These are phyloP conservation scores for Poeciliopsis presidionis DNA, from an alignment of 2,797 vertebrate species.

Conservation along the genomic window DNA sequence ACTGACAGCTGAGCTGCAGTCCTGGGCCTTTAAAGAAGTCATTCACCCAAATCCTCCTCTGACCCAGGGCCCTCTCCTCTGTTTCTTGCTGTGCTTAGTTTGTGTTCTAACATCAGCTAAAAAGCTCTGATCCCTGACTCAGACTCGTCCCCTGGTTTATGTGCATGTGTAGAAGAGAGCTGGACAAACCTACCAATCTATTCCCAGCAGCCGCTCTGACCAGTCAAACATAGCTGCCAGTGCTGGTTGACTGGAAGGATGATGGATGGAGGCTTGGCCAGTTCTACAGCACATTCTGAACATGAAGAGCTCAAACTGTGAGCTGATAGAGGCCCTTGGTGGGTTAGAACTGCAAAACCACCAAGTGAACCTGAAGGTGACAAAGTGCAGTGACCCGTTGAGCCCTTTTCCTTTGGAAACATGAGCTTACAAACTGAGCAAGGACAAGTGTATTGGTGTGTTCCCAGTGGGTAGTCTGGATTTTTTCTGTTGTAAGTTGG, in stretches of 20 bases:
- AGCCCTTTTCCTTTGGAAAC: conserved; percentile 1
- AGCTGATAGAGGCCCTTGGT: conserved; percentile 25
- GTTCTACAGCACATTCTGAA: conserved; percentile 60
- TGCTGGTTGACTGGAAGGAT: conserved; percentile 71
- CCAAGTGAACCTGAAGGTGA: conserved; percentile 20
- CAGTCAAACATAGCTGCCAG: conserved; percentile 67
- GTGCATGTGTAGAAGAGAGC: conserved; percentile 26
- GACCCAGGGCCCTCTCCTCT: conserved; percentile 48
- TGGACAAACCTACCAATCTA: conserved; percentile 70
- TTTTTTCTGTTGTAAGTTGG: conserved; percentile 18
- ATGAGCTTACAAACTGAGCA: conserved; percentile 15
- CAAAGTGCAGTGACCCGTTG: conserved; percentile 9
- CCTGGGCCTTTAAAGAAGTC: conserved; percentile 51
- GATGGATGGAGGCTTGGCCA: conserved; percentile 72
- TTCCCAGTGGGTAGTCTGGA: conserved; percentile 28
- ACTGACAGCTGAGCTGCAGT: conserved; percentile 41
- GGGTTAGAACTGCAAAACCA: conserved; percentile 17
- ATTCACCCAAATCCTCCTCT: conserved; percentile 63
- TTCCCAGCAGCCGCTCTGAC: conserved; percentile 56
- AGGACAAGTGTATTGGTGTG: conserved; percentile 9
- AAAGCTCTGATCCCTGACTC: conserved; percentile 60
- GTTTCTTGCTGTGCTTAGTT: conserved; percentile 48
- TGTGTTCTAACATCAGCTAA: conserved; percentile 63
- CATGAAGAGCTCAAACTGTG: conserved; percentile 41
- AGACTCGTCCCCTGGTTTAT: conserved; percentile 46